Conservation (phyloP, 2,888 invertebrate species). For the Rutpela maculata region DNA sequence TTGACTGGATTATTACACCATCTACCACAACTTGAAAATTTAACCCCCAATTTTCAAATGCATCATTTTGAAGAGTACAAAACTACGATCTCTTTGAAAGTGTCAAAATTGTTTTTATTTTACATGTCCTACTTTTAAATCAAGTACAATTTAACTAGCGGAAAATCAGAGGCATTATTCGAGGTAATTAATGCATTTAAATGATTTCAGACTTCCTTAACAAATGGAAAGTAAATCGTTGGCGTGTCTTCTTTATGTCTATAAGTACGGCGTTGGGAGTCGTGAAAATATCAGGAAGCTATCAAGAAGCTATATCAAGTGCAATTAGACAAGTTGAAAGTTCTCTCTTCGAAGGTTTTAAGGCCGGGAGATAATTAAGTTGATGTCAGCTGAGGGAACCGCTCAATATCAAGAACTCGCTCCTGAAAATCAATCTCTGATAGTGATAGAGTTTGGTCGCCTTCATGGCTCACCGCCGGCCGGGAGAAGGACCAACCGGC, state of each 20-base stretch:
- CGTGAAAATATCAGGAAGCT: slow-evolving; percentile 34
- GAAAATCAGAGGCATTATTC: too few relatives aligned
- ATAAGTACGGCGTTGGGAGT: neutral
- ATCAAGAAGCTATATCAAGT: slow-evolving; percentile 56
- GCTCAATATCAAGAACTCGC: slow-evolving; percentile 59
- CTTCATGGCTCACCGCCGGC: slow-evolving; percentile 38
- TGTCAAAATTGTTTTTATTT: too few relatives aligned
- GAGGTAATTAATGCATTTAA: too few relatives aligned
- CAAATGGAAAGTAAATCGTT: neutral
- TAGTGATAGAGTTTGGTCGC: slow-evolving; percentile 45
- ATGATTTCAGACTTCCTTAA: too few relatives aligned
- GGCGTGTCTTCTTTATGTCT: neutral
- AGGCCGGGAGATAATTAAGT: slow-evolving; percentile 63
- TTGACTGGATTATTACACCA: too few relatives aligned
- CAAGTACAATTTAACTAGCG: too few relatives aligned
- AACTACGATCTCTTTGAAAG: too few relatives aligned
- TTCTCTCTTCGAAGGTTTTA: slow-evolving; percentile 57
- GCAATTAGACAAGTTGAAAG: slow-evolving; percentile 62
- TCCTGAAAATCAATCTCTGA: slow-evolving; percentile 46
- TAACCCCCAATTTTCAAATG: too few relatives aligned
- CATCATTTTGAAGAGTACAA: too few relatives aligned
- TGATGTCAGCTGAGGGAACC: slow-evolving; percentile 63
- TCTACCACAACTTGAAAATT: too few relatives aligned
- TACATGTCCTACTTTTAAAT: too few relatives aligned
- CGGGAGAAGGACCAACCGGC: slow-evolving; percentile 30